phyloP scores from a whole-genome alignment of 1,140 invertebrate species.

The Scaptomyza montana region DNA sequence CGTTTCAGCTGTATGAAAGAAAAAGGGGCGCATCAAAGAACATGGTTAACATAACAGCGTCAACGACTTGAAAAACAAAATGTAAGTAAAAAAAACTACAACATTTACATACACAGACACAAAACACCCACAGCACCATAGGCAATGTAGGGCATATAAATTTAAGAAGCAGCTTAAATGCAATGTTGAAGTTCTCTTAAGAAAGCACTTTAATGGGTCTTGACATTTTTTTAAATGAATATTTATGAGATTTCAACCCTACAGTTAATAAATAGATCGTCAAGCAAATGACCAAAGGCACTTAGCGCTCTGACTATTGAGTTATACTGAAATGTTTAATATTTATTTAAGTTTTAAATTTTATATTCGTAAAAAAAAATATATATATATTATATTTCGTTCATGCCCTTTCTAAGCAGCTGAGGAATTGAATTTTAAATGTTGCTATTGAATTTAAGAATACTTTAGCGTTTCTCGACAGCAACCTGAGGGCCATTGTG shows the following conservation, averaged over 20 bases:
- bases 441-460: slow-evolving; percentile 67
- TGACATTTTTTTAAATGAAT: background rate
- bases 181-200: background rate
- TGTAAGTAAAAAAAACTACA: slow-evolving; percentile 1
- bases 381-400: background rate
- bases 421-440: slow-evolving; percentile 71
- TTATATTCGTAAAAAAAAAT: too few species aligned
- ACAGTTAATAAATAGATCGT: background rate
- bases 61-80: slow-evolving; percentile 16
- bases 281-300: background rate
- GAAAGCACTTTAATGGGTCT: background rate
- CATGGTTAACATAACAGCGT: slow-evolving; percentile 48
- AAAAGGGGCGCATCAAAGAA: slow-evolving; percentile 39
- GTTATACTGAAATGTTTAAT: too few species aligned
- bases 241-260: background rate
- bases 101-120: slow-evolving; percentile 28
- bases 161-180: slow-evolving; percentile 4
- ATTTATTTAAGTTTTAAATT: too few species aligned
- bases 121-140: background rate
- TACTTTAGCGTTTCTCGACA: slow-evolving; percentile 17
- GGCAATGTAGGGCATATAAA: slow-evolving; percentile 1
- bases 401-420: background rate
- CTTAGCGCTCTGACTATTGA: too few species aligned
- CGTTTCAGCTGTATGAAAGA: slow-evolving; percentile 40
- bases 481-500: slow-evolving; percentile 16